These are phyloP conservation scores for Toxotes jaculatrix DNA, from an alignment of 2,113 vertebrate genomes.

Conservation along the genomic window DNA sequence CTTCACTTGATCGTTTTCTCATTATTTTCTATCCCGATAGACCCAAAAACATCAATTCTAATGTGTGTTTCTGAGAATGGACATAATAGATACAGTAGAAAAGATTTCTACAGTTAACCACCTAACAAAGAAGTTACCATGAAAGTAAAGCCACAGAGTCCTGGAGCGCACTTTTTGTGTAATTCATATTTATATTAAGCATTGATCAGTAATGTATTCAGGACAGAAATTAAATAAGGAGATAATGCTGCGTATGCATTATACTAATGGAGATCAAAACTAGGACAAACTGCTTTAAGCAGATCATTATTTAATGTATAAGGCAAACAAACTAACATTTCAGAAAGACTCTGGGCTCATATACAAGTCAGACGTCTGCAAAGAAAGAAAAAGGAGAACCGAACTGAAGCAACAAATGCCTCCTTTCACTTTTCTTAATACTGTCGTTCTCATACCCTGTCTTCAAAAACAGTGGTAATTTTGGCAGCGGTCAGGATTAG, in stretches of 20 bases:
- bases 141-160: slow-evolving; percentile 1
- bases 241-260: background rate
- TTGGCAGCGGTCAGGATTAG: slow-evolving; percentile 75
- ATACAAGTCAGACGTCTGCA: slow-evolving; percentile 1
- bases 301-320: background rate
- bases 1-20: background rate
- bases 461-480: slow-evolving; percentile 65
- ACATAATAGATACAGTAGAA: background rate
- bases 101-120: background rate
- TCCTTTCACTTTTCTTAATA: background rate
- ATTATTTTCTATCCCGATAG: too few relatives aligned
- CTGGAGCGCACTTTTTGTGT: background rate
- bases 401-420: slow-evolving; percentile 2
- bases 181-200: background rate
- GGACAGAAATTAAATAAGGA: background rate
- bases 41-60: background rate
- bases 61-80: slow-evolving; percentile 1
- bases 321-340: background rate
- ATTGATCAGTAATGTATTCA: background rate
- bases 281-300: background rate
- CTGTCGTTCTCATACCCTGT: slow-evolving; percentile 27
- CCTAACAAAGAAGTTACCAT: background rate
- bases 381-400: slow-evolving; percentile 10
- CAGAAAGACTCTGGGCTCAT: background rate
- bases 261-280: background rate